These are phyloP conservation scores for Graptemys geographica DNA, from an alignment of 2,797 vertebrate species.

Conservation along the genomic window DNA sequence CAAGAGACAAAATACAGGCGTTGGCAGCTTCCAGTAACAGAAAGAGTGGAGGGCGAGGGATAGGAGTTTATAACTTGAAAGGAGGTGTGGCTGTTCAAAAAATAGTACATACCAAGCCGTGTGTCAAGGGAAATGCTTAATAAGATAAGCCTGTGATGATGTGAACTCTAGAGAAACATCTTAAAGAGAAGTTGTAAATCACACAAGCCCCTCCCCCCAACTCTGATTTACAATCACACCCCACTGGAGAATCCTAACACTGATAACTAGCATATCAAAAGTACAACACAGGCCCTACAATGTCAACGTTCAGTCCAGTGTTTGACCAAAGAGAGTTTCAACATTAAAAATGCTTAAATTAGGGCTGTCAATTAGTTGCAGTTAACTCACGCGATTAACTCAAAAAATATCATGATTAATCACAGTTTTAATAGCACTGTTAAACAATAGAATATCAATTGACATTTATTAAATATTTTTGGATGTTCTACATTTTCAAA, in stretches of 20 bases:
- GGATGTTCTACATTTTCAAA: too few species aligned
- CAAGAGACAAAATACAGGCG: conserved; percentile 2
- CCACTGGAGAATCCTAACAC: background rate
- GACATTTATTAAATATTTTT: too few species aligned
- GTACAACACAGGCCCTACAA: background rate
- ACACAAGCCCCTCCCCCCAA: background rate
- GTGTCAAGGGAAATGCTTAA: background rate
- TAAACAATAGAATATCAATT: too few species aligned
- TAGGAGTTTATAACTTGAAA: background rate
- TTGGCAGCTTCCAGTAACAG: background rate
- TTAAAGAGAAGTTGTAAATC: background rate
- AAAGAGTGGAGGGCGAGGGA: background rate
- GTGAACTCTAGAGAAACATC: background rate
- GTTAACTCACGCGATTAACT: too few species aligned
- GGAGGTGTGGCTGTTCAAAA: background rate
- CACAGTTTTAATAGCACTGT: too few species aligned
- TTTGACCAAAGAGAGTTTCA: background rate
- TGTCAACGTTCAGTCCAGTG: background rate
- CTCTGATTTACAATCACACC: background rate
- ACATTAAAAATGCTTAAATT: rapidly evolving
- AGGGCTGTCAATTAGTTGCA: too few species aligned
- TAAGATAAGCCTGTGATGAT: background rate
- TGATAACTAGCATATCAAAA: background rate
- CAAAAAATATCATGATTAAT: too few species aligned
- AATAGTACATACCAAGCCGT: background rate